Evolutionary conservation across 2,113 vertebrate genomes (phyloP).

Genomic region (Sylvietta virens): DNA sequence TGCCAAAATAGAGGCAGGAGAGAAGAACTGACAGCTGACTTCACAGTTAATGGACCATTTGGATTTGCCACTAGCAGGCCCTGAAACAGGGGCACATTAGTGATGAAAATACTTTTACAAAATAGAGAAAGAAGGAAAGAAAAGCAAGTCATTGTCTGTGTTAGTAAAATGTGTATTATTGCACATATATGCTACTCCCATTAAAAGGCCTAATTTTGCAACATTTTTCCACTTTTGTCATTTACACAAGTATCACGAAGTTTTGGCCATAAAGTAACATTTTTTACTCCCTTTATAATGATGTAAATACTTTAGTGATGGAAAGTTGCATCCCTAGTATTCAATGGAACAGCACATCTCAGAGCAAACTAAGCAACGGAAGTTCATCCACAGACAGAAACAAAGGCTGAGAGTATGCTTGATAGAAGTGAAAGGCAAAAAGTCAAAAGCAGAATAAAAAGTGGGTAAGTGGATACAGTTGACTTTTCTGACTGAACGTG

Average conservation of each 20-base stretch:
- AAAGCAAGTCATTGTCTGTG: neutral
- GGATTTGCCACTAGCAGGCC: neutral
- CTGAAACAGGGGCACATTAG: neutral
- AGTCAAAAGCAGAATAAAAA: neutral
- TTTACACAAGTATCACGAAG: neutral
- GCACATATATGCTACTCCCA: fast-evolving
- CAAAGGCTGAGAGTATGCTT: neutral
- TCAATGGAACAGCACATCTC: neutral
- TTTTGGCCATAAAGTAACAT: neutral
- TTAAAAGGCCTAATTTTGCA: neutral
- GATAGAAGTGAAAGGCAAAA: neutral
- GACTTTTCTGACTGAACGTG: neutral
- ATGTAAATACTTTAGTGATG: neutral
- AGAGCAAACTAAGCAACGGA: neutral
- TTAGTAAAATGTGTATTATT: neutral
- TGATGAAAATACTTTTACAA: neutral
- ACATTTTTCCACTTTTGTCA: neutral
- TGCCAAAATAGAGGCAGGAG: neutral
- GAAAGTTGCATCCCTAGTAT: neutral
- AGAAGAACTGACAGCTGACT: neutral
- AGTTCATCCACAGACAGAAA: neutral
- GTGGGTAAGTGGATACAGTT: neutral
- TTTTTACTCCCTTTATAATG: neutral
- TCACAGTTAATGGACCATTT: neutral
- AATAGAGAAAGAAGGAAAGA: neutral